Evolutionary conservation across 2,797 vertebrate species (phyloP).

Genomic region (Sardinella longiceps): DNA sequence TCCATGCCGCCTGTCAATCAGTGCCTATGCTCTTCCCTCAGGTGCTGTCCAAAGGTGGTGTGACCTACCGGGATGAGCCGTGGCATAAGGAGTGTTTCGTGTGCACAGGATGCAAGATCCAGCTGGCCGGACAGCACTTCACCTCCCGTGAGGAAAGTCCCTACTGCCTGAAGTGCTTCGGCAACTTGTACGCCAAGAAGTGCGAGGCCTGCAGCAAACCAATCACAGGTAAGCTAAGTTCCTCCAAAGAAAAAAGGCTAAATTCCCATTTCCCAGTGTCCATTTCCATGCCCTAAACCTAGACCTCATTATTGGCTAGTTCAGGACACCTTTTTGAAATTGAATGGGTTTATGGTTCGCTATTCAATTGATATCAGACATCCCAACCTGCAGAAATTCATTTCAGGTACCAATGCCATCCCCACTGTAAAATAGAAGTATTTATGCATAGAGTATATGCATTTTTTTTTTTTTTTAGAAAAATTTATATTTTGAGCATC

Average conservation of each 20-base stretch:
- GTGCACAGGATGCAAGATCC: constrained; percentile 91
- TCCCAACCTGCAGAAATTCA: too few species aligned
- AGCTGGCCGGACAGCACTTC: constrained; percentile 97
- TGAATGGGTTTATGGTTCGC: too few species aligned
- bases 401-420: too few species aligned
- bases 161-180: constrained; percentile 95
- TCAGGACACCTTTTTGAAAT: too few species aligned
- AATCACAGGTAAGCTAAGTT: constrained; percentile 87
- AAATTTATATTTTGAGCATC: too few species aligned
- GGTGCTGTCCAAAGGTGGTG: constrained; percentile 95
- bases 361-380: too few species aligned
- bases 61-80: constrained; percentile 96
- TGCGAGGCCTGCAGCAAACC: constrained; percentile 94
- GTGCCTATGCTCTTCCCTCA: constrained; percentile 54
- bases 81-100: constrained; percentile 99
- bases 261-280: too few species aligned
- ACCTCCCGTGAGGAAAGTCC: constrained; percentile 96
- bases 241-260: too few species aligned
- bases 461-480: too few species aligned
- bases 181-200: constrained; percentile 97
- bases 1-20: neutral
- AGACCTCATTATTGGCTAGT: neutral
- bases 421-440: too few species aligned
- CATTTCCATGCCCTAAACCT: too few species aligned
- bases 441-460: too few species aligned